Conservation (phyloP, 2,797 vertebrate species). For the Sebastes steindachneri region DNA sequence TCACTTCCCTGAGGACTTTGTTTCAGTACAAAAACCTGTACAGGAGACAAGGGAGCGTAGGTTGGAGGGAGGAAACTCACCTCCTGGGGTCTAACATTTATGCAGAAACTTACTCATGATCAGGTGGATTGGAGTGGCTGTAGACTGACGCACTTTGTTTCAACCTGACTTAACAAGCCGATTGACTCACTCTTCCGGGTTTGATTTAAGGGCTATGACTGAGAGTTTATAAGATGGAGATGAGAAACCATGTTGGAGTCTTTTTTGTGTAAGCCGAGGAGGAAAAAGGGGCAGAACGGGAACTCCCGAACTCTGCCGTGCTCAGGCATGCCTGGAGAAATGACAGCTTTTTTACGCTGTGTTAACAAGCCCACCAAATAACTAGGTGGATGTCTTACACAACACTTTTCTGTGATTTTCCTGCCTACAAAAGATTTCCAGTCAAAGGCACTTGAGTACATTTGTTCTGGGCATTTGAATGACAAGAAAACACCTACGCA, state of each 20-base stretch:
- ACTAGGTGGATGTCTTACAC: constrained; percentile 62
- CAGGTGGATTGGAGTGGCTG: constrained; percentile 4
- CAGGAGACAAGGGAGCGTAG: constrained; percentile 19
- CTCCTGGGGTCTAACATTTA: constrained; percentile 27
- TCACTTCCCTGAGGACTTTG: constrained; percentile 19
- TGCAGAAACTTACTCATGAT: constrained; percentile 13
- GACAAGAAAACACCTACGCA: background rate
- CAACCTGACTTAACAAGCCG: constrained; percentile 5
- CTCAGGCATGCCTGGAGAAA: constrained; percentile 67
- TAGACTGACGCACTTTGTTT: constrained; percentile 14
- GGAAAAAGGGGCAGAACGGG: constrained; percentile 19
- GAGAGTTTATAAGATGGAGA: constrained; percentile 2
- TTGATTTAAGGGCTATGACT: constrained; percentile 3
- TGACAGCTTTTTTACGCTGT: constrained; percentile 48
- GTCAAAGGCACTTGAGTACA: background rate
- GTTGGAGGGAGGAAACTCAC: background rate
- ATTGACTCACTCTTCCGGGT: constrained; percentile 2
- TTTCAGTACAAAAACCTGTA: constrained; percentile 11
- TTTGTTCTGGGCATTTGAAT: constrained; percentile 10
- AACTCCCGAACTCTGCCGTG: constrained; percentile 62
- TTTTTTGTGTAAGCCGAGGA: constrained; percentile 24
- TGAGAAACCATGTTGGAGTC: constrained; percentile 6
- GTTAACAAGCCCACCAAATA: constrained; percentile 74
- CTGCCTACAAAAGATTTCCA: constrained; percentile 27
- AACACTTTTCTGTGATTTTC: constrained; percentile 57